Conservation (phyloP, 2,888 invertebrate species). For the Myopa testacea region DNA sequence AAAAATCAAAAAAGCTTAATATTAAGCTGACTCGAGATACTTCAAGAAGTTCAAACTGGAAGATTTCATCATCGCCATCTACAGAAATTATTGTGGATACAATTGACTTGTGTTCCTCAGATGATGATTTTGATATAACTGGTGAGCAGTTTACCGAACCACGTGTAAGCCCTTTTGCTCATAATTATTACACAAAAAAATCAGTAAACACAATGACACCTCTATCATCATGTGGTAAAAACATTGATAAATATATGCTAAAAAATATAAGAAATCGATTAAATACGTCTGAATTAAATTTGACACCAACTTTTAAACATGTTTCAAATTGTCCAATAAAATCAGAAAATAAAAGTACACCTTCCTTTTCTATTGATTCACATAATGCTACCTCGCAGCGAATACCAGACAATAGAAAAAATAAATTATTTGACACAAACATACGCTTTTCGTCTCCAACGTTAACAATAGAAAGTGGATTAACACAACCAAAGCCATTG, state of each 20-base stretch:
- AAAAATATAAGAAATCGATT: constrained; percentile 1
- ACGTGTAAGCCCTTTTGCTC: not conserved
- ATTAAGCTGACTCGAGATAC: constrained; percentile 64
- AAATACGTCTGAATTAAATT: constrained; percentile 33
- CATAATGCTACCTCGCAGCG: not conserved
- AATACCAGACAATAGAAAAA: constrained; percentile 23
- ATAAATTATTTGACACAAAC: constrained; percentile 13
- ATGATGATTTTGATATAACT: constrained; percentile 71
- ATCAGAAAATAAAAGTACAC: constrained; percentile 35
- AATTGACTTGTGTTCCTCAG: constrained; percentile 77
- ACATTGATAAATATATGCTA: not conserved
- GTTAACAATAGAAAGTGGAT: constrained; percentile 40
- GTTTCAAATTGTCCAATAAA: constrained; percentile 29
- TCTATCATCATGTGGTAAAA: constrained; percentile 9
- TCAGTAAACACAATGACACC: not conserved
- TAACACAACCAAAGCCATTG: constrained; percentile 58
- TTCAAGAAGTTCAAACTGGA: constrained; percentile 60
- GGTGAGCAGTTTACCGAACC: not conserved
- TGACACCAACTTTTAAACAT: constrained; percentile 36
- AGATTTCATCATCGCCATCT: constrained; percentile 61
- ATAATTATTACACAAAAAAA: not conserved
- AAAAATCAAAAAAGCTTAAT: constrained; percentile 58
- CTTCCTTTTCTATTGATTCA: constrained; percentile 34
- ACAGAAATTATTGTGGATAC: constrained; percentile 70
- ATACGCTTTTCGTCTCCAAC: constrained; percentile 15